Base-by-base conservation (phyloP, 2,113 vertebrate genomes). In the Leptobrachium ailaonicum region DNA sequence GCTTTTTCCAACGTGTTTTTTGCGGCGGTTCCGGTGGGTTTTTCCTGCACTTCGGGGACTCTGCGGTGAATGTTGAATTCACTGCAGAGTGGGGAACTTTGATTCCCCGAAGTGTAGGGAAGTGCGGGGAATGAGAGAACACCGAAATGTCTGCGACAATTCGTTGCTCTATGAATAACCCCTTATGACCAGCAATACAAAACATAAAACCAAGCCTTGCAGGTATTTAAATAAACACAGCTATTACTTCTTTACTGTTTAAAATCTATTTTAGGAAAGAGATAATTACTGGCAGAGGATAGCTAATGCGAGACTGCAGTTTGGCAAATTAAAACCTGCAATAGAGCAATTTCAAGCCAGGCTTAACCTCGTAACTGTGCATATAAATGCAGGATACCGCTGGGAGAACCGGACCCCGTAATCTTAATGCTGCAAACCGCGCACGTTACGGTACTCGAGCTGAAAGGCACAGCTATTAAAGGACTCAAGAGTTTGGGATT, bases 251-350 rank as follows among this genome's bases (percentile, higher is more conserved):
- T 42, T 67, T 42, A 42, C 20, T 67, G 40, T 42, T n/a, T 43
- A 69, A 69, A 69, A n/a, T 9, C 44, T 71, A 32, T 41, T 45
- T 32, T 71, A 7, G 45, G 68, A 50, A 32, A 0, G n/a, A 20
- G 7, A 14, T 50, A 71, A 71, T 71, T 71, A 32, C 50, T 50
- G 14, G 13, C 45, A 42, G 8, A 42, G 3, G 40, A 42, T 42
- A 50, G 68, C 50, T 47, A 44, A 45, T 13, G 45, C 42, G 14
- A 70, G 5, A 45, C 43, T 70, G 42, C 42, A 45, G 42, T 70
- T 45, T 45, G 45, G 44, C 68, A 71, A 47, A 50, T 71, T 6
- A 71, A 71, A 11, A 50, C 68, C n/a, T 71, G 68, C 68, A 71
- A 47, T 50, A 1, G 2, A 71, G 68, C 45, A n/a, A 32, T n/a